Conservation (phyloP, 1,140 invertebrate species). For the Brachionus koreanus region DNA sequence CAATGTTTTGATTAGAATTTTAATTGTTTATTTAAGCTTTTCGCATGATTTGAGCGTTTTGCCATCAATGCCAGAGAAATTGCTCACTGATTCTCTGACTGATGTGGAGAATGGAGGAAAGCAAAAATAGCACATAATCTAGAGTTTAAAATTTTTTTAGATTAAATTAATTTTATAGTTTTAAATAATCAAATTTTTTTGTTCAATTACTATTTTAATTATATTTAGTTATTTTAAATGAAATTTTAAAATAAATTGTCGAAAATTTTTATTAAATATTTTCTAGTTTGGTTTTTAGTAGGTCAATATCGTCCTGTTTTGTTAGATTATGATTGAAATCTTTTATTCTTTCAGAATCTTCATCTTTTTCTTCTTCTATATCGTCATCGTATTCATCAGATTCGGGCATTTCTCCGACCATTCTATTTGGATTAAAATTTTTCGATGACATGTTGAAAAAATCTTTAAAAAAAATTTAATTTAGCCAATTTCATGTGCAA, state of each 20-base stretch:
- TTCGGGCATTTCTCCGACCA: neutral
- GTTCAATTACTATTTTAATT: neutral
- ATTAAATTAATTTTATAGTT: neutral
- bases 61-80: constrained; percentile 31
- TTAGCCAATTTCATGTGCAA: neutral
- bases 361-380: neutral
- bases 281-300: neutral
- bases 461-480: neutral
- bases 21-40: constrained; percentile 9
- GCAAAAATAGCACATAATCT: neutral
- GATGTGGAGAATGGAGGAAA: neutral
- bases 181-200: neutral
- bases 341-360: neutral
- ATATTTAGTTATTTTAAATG: neutral
- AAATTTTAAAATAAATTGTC: neutral
- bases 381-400: neutral
- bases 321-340: neutral
- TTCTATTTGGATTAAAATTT: constrained; percentile 27
- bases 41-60: constrained; percentile 33
- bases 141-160: neutral
- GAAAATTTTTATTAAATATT: constrained; percentile 8
- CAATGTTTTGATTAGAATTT: neutral
- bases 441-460: constrained; percentile 6
- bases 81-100: neutral
- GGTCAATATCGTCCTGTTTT: neutral